Evolutionary conservation across 2,888 invertebrate species (phyloP).

Genomic region (Oxytorus armatus): DNA sequence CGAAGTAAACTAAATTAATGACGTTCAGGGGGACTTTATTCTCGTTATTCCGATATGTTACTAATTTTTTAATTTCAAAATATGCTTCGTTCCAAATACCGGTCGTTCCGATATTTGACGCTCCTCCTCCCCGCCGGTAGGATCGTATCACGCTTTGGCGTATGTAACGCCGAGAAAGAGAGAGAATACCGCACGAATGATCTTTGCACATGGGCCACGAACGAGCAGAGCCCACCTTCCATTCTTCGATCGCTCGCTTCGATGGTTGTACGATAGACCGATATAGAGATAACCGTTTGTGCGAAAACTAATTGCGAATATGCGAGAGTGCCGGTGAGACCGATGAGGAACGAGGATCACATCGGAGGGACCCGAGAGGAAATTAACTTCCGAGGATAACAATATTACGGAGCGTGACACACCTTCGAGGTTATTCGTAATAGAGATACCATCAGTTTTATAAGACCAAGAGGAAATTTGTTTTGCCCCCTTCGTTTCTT

Average conservation of each 20-base stretch:
- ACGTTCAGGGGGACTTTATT: not conserved
- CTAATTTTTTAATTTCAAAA: too few species aligned
- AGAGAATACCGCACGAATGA: conserved; percentile 52
- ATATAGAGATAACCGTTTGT: conserved; percentile 39
- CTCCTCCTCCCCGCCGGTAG: too few species aligned
- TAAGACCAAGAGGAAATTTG: conserved; percentile 10
- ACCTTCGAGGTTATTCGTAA: conserved; percentile 30
- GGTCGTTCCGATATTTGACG: too few species aligned
- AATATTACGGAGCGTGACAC: conserved; percentile 23
- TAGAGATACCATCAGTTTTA: conserved; percentile 23
- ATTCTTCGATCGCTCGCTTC: conserved; percentile 31
- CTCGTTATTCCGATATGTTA: too few species aligned
- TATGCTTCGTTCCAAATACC: too few species aligned
- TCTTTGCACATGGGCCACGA: conserved; percentile 24
- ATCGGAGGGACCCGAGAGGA: conserved; percentile 33
- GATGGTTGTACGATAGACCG: conserved; percentile 12
- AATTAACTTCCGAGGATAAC: conserved; percentile 51
- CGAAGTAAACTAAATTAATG: not conserved
- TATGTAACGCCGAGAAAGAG: conserved; percentile 1
- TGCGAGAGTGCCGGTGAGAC: conserved; percentile 25
- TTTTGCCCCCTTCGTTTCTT: not conserved
- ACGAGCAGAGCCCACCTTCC: conserved; percentile 29
- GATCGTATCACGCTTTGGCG: too few species aligned
- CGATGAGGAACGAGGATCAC: conserved; percentile 8
- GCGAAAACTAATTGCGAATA: conserved; percentile 45